These are phyloP conservation scores for Palythoa grandis DNA, from an alignment of 92 coral and sea anemone genomes.

Conservation along the genomic window DNA sequence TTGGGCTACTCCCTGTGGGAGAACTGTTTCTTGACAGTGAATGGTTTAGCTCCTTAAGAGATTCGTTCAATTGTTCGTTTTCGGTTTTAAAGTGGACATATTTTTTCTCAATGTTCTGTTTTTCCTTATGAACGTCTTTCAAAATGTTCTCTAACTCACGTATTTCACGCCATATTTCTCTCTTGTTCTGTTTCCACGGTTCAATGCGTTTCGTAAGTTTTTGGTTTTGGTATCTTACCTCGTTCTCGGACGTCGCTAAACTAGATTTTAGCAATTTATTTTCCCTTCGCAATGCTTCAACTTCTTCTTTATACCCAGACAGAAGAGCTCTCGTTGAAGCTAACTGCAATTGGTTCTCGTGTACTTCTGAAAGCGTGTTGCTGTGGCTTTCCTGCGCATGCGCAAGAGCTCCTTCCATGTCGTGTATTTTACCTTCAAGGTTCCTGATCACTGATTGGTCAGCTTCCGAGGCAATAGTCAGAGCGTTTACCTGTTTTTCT, in stretches of 20 bases:
- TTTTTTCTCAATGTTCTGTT: slow-evolving; percentile 89
- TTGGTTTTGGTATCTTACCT: slow-evolving; percentile 73
- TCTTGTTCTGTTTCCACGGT: slow-evolving; percentile 83
- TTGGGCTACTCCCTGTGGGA: slow-evolving; percentile 5
- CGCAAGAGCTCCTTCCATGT: slow-evolving; percentile 71
- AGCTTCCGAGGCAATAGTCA: slow-evolving; percentile 82
- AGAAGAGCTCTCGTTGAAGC: slow-evolving; percentile 83
- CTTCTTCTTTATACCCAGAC: slow-evolving; percentile 75
- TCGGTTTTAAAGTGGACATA: slow-evolving; percentile 82
- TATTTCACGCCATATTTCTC: slow-evolving; percentile 88
- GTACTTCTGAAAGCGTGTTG: slow-evolving; percentile 73
- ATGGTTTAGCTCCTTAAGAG: slow-evolving; percentile 47
- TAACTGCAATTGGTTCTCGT: slow-evolving; percentile 78
- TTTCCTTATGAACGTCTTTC: slow-evolving; percentile 92
- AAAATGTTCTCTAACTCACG: slow-evolving; percentile 93
- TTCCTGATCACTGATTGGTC: slow-evolving; percentile 90
- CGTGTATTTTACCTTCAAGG: slow-evolving; percentile 76
- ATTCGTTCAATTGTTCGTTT: slow-evolving; percentile 60
- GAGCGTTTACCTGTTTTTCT: slow-evolving; percentile 82
- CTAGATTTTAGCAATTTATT: slow-evolving; percentile 72
- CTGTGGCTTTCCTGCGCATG: slow-evolving; percentile 78
- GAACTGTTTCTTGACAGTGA: slow-evolving; percentile 13
- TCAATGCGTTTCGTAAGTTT: slow-evolving; percentile 54
- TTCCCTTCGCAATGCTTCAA: slow-evolving; percentile 74
- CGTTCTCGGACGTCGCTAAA: slow-evolving; percentile 84